Conservation (phyloP, 2,888 invertebrate species). For the Pachydiplax longipennis region DNA sequence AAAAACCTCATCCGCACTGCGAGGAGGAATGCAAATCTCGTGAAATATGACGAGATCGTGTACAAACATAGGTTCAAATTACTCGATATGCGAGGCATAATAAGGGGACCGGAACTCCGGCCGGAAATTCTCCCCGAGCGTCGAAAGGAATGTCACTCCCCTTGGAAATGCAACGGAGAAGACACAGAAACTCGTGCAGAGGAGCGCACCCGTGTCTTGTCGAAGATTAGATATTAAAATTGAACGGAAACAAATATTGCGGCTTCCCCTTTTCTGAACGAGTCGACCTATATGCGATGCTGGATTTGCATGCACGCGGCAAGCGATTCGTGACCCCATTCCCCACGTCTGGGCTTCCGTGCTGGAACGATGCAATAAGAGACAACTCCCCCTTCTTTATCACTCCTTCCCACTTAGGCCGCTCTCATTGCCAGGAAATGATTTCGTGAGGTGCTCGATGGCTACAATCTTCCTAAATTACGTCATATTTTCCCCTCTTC, state of each 20-base stretch:
- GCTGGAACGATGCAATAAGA: not conserved
- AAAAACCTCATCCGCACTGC: not conserved
- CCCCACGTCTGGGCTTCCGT: not conserved
- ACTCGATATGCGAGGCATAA: constrained; percentile 25
- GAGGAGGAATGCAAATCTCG: not conserved
- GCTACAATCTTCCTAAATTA: no score
- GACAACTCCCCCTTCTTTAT: not conserved
- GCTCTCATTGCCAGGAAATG: not conserved
- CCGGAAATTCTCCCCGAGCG: not conserved
- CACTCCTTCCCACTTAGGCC: not conserved
- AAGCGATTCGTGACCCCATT: constrained; percentile 18
- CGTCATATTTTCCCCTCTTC: not conserved
- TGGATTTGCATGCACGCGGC: constrained; percentile 14
- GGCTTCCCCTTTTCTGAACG: not conserved
- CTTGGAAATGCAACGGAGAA: not conserved
- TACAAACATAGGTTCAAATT: not conserved
- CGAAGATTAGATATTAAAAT: constrained; percentile 4
- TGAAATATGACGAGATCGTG: not conserved
- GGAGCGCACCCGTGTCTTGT: not conserved
- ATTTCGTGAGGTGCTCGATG: no score
- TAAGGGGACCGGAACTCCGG: constrained; percentile 3
- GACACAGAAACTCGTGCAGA: not conserved
- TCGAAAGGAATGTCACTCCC: not conserved
- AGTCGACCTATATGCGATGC: constrained; percentile 12
- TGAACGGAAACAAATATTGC: not conserved